These are phyloP conservation scores for Oreochromis grahami DNA, from an alignment of 2,797 vertebrate genomes.

Conservation along the genomic window DNA sequence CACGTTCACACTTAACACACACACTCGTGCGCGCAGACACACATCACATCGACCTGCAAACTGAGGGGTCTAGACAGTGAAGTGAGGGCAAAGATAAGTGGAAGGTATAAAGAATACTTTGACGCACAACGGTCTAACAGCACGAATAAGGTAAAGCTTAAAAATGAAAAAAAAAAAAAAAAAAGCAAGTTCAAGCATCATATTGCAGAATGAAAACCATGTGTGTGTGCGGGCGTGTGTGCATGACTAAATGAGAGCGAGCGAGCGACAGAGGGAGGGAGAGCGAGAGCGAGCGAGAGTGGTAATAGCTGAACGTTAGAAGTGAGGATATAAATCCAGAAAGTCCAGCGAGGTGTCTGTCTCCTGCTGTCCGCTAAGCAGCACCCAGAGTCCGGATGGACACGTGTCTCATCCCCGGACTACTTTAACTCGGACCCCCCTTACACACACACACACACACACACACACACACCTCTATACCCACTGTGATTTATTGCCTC, in stretches of 20 bases:
- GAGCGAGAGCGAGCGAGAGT: neutral
- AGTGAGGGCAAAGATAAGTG: slow-evolving; percentile 40
- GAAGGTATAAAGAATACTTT: slow-evolving; percentile 32
- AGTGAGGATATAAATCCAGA: slow-evolving; percentile 26
- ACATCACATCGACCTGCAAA: slow-evolving; percentile 36
- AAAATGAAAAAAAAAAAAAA: neutral
- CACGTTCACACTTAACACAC: slow-evolving; percentile 33
- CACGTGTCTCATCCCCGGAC: slow-evolving; percentile 81
- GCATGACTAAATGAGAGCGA: neutral
- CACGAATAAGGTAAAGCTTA: neutral
- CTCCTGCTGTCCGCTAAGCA: slow-evolving; percentile 58
- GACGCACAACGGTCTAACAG: slow-evolving; percentile 11
- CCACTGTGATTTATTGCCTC: slow-evolving; percentile 81
- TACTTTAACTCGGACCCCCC: slow-evolving; percentile 46
- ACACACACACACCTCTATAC: neutral
- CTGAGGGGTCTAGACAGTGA: slow-evolving; percentile 51
- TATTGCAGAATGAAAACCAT: neutral
- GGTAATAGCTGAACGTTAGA: neutral
- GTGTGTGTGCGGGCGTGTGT: neutral
- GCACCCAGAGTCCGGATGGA: slow-evolving; percentile 70
- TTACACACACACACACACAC: neutral
- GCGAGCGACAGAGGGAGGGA: neutral
- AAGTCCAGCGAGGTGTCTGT: slow-evolving; percentile 45
- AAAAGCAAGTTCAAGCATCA: neutral
- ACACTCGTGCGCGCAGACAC: neutral